These are phyloP conservation scores for Hypsopygia costalis DNA, from an alignment of 2,888 invertebrate species.

Conservation along the genomic window DNA sequence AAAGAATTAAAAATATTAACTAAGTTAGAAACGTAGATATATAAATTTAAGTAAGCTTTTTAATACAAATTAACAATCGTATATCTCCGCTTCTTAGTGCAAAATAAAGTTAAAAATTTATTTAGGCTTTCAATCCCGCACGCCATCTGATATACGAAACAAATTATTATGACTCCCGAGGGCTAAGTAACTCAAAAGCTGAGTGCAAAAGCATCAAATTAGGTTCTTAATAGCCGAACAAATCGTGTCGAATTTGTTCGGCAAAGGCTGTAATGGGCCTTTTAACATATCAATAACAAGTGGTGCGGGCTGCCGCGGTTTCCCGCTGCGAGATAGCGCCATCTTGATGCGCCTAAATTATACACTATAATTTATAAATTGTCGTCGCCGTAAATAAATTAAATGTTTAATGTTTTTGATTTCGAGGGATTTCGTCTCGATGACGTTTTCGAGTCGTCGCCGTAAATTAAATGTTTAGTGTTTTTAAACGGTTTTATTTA, in stretches of 20 bases:
- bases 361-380: constrained; percentile 6
- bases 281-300: constrained; percentile 8
- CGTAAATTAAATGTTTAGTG: no score
- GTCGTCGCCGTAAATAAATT: background rate
- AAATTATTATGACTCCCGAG: constrained; percentile 1
- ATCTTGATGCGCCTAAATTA: constrained; percentile 1
- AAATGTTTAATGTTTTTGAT: constrained; percentile 3
- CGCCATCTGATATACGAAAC: background rate
- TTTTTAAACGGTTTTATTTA: no score
- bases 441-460: no score
- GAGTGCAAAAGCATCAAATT: constrained; percentile 6
- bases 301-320: background rate
- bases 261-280: constrained; percentile 3
- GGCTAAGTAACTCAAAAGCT: background rate
- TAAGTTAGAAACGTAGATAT: no score
- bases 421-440: no score
- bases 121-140: background rate
- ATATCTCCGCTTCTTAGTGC: background rate
- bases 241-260: constrained; percentile 8
- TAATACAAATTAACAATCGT: background rate
- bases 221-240: constrained; percentile 7
- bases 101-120: background rate
- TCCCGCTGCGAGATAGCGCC: constrained; percentile 5
- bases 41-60: no score
- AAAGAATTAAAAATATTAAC: no score